Base-by-base conservation (phyloP, 2,113 vertebrate species). In the Phaethornis superciliosus region DNA sequence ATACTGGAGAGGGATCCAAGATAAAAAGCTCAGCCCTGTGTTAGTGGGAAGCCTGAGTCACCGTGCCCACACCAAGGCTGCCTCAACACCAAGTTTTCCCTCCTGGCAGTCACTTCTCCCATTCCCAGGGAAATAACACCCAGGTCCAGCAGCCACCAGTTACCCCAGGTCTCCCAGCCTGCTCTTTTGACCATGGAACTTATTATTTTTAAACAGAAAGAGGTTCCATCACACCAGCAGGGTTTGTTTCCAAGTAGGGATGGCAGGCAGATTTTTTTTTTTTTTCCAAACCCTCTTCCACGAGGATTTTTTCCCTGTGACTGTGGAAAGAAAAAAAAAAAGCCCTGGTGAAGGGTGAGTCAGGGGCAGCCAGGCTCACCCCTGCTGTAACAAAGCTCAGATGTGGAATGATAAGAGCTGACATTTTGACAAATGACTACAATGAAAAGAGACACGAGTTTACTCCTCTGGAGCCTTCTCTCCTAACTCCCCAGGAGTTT, bases 191-290 rank as follows among this genome's bases (percentile, higher is more conserved):
- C 3, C 1, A 2, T 1, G 4, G 7, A 11, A 35, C 9, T 26
- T 0, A 17, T 12, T 35, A 20, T 27, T 42, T 26, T 11, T 40
- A 28, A 77, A 40, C 9, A 1, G 0, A 58, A 54, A 51, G 22
- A 2, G 15, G 2, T n/a, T 80, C 71, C 22, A 3, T 3, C 1
- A 0, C 10, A 4, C 18, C 5, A 65, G 52, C n/a, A 28, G 79
- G 67, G 88, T 40, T 63, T 5, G 59, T 80, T 89, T 71, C 71
- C 52, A 24, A 2, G 27, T 18, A 51, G 70, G 67, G 63, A 32
- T 0, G 74, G 74, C 51, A 47, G 63, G 69, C 21, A 12, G 10
- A 2, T 14, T 14, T 40, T 40, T 40, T 40, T 40, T 37, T n/a
- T 58, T 79, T 86, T 88, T 22, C 81, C 81, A 0, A 47, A 15